Base-by-base conservation (phyloP, 1,140 invertebrate genomes). In the Euwallacea similis region DNA sequence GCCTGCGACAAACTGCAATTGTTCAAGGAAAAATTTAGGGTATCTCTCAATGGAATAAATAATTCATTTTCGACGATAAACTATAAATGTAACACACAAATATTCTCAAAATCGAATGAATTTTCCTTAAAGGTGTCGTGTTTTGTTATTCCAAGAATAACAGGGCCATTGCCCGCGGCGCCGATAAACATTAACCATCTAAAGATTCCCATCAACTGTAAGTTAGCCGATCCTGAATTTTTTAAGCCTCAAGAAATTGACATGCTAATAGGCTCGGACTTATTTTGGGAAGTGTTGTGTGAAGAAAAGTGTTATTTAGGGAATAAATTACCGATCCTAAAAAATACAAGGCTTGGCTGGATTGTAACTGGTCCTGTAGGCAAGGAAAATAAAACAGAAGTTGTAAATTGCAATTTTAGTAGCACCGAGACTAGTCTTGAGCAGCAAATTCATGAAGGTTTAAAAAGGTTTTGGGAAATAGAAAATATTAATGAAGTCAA, bases 401-500 rank as follows among this genome's bases (percentile, higher is more conserved):
- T 11, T 50, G 9, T 13, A 50, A 10, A 50, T 50, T 50, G 46
- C 13, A 50, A 50, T 13, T 50, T 50, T 50, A 11, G 9, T 50
- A 11, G 9, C 13, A 50, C 46, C 13, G 46, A 50, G 13, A 50
- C 46, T 13, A 13, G 9, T 13, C 11, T 58, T 43, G 42, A 58
- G 9, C 13, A 58, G 11, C 42, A 69, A 15, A 33, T 33, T 33
- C 21, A 33, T 33, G 21, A 33, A 33, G 21, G 21, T 4, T 11
- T 69, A 33, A n/a, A n/a, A 50, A 46, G 44, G 11, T 66, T 72
- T 47, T 66, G 64, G 63, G 16, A 72, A 60, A 15, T 66, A 15
- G 62, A 72, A 41, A 8, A 53, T n/a, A 42, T 7, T 11, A 11
- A 9, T 15, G 3, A 16, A 21, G 21, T 16, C 7, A n/a, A n/a